Percentiles rank a stretch among this genome's conserved stretches.
phyloP scores from a whole-genome alignment of 2,888 invertebrate genomes.

The Incurvaria masculella region DNA sequence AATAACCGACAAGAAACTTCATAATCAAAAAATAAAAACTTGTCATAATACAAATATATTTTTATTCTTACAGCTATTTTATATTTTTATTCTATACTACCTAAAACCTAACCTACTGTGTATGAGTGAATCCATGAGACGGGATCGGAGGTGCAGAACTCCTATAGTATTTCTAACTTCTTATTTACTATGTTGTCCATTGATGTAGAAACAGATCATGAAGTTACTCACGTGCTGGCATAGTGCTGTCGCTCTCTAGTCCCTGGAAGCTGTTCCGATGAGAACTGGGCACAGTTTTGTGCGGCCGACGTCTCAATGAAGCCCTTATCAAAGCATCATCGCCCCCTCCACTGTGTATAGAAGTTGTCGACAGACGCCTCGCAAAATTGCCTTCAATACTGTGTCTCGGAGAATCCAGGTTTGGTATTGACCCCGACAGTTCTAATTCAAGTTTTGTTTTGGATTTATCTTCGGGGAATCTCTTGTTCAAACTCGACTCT shows the following conservation, averaged over 20 bases:
- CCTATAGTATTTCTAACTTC: too few relatives aligned
- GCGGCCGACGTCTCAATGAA: constrained; percentile 56
- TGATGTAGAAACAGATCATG: background rate
- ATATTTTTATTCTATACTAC: too few relatives aligned
- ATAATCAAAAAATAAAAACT: too few relatives aligned
- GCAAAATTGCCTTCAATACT: constrained; percentile 40
- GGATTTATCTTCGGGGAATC: constrained; percentile 39
- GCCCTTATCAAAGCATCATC: constrained; percentile 60
- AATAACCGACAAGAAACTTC: too few relatives aligned
- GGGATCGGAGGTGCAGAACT: too few relatives aligned
- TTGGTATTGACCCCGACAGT: constrained; percentile 39
- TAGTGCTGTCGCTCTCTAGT: constrained; percentile 38
- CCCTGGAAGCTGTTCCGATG: constrained; percentile 64
- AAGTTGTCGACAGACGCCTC: constrained; percentile 42
- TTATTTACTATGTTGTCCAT: too few relatives aligned
- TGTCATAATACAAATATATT: too few relatives aligned
- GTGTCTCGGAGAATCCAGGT: constrained; percentile 39
- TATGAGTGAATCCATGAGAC: too few relatives aligned
- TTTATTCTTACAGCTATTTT: too few relatives aligned
- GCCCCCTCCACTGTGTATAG: constrained; percentile 51
- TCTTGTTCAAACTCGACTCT: constrained; percentile 39
- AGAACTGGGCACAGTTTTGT: constrained; percentile 40
- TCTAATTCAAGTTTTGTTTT: constrained; percentile 43
- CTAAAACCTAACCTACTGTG: too few relatives aligned
- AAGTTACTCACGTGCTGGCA: constrained; percentile 31